Conservation (phyloP, 2,797 vertebrate genomes). For the Triplophysa yarkandensis region DNA sequence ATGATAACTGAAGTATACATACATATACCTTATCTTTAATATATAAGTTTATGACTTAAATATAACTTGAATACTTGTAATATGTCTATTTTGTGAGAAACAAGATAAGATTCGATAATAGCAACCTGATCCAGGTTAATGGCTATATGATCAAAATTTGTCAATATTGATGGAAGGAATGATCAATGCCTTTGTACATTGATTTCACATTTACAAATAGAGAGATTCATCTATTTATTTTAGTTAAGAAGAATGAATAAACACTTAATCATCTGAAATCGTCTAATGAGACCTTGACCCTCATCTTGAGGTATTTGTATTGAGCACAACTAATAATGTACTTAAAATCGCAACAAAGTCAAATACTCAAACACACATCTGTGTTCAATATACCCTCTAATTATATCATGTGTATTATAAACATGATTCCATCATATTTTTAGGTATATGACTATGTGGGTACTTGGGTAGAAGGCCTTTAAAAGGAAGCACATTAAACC, state of each 20-base stretch:
- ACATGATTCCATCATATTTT: no score
- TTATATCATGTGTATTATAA: background rate
- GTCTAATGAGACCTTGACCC: constrained; percentile 10
- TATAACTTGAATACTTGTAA: no score
- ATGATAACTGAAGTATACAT: no score
- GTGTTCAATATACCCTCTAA: background rate
- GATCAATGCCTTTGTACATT: background rate
- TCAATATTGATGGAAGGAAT: background rate
- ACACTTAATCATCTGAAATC: constrained; percentile 10
- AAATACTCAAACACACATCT: background rate
- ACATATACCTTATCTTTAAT: no score
- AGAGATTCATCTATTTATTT: background rate
- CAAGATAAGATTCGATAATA: no score
- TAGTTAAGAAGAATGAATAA: background rate
- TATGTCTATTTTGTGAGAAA: background rate
- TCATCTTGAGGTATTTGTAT: background rate
- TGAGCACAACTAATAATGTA: background rate
- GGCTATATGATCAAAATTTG: background rate
- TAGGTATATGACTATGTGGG: background rate
- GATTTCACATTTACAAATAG: background rate
- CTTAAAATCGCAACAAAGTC: background rate
- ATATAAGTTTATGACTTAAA: no score
- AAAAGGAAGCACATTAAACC: background rate
- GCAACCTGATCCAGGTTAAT: background rate
- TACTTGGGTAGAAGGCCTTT: background rate